Evolutionary conservation across 2,797 vertebrate species (phyloP).

Genomic region (Argentina silus): DNA sequence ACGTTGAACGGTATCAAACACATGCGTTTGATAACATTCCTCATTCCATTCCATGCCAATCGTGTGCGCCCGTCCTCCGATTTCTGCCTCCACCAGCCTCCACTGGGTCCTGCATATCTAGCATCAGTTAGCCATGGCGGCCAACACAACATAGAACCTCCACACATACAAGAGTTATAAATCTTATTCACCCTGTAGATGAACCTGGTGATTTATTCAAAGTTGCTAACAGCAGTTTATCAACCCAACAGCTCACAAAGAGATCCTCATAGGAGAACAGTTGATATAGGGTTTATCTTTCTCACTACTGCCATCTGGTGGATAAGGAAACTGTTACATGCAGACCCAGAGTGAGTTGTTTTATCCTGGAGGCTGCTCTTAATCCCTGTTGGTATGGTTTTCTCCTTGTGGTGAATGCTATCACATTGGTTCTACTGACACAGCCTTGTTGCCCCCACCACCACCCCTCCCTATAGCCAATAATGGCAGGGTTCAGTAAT

Average conservation of each 20-base stretch:
- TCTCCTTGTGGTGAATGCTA: background rate
- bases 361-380: background rate
- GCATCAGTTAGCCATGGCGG: background rate
- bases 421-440: background rate
- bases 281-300: background rate
- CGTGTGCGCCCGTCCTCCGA: too few relatives aligned
- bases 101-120: background rate
- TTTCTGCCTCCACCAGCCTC: background rate
- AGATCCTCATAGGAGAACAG: background rate
- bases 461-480: background rate
- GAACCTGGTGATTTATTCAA: slow-evolving; percentile 68
- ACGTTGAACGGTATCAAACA: too few relatives aligned
- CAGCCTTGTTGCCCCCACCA: too few relatives aligned
- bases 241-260: slow-evolving; percentile 45
- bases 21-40: too few relatives aligned
- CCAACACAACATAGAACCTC: background rate
- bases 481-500: slow-evolving; percentile 3
- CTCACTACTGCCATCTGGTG: slow-evolving; percentile 49
- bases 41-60: too few relatives aligned
- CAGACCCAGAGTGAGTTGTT: too few relatives aligned
- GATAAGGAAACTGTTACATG: background rate
- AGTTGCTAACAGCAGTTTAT: slow-evolving; percentile 62
- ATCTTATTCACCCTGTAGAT: slow-evolving; percentile 58
- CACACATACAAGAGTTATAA: slow-evolving; percentile 51
- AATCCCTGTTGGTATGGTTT: background rate